These are phyloP conservation scores for Lagopus leucura DNA, from an alignment of 2,113 vertebrate species.

Conservation along the genomic window DNA sequence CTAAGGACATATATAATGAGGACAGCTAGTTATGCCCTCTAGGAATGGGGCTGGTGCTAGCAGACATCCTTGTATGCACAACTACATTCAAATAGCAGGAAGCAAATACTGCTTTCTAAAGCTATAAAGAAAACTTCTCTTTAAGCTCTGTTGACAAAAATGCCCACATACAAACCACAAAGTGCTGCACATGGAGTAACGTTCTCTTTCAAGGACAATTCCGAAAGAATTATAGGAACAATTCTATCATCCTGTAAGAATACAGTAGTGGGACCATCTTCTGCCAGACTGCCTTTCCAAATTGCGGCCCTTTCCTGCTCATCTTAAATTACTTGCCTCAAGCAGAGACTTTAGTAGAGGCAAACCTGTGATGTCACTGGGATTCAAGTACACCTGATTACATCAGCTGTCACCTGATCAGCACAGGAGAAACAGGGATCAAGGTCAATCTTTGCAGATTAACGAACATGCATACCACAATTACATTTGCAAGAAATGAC, in stretches of 20 bases:
- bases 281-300: background rate
- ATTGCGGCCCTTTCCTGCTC: background rate
- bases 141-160: background rate
- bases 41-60: background rate
- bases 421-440: background rate
- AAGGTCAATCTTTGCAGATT: background rate
- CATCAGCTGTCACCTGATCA: background rate
- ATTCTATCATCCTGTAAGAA: background rate
- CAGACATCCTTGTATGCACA: accelerated
- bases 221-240: background rate
- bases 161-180: background rate
- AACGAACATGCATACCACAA: background rate
- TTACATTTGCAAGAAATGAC: background rate
- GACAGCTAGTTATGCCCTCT: background rate
- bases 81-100: accelerated
- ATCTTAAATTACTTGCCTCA: background rate
- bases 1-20: background rate
- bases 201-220: background rate
- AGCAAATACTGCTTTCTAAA: background rate
- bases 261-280: background rate
- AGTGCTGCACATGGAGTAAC: background rate
- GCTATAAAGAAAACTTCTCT: background rate
- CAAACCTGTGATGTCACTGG: background rate
- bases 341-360: background rate
- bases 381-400: background rate